A percentile compares a stretch with the other conserved stretches of the same genome.
These are phyloP conservation scores for Actinemys pallida DNA, from an alignment of 2,113 vertebrate genomes.

Conservation along the genomic window DNA sequence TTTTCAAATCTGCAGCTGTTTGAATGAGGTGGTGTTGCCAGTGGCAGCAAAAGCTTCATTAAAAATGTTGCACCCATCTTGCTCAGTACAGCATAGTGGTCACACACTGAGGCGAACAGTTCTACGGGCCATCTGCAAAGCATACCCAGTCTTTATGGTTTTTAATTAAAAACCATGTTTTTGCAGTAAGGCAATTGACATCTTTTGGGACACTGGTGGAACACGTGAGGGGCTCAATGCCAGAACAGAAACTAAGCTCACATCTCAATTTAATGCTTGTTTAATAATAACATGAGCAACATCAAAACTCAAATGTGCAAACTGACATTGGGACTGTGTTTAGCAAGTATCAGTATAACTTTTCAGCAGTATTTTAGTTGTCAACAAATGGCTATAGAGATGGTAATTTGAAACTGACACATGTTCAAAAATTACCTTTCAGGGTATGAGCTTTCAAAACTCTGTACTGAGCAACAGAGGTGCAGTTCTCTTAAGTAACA, in stretches of 20 bases:
- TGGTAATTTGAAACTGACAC: not conserved
- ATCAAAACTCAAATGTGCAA: constrained; percentile 38
- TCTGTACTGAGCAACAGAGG: not conserved
- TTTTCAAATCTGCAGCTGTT: constrained; percentile 65
- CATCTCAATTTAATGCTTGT: constrained; percentile 12
- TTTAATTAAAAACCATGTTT: not conserved
- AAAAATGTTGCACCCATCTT: constrained; percentile 43
- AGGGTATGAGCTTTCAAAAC: not conserved
- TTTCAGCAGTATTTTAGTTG: not conserved
- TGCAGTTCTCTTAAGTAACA: not conserved
- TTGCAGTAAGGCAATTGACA: not conserved
- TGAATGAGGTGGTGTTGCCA: constrained; percentile 21
- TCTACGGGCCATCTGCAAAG: constrained; percentile 34
- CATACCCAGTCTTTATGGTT: not conserved
- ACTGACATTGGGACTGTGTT: not conserved
- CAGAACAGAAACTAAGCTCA: constrained; percentile 25
- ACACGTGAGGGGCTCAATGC: not conserved
- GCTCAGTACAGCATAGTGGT: not conserved
- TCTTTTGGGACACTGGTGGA: not conserved
- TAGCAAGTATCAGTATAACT: not conserved
- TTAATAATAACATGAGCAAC: constrained; percentile 46
- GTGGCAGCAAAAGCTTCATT: constrained; percentile 53
- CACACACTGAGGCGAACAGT: not conserved
- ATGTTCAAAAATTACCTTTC: not conserved
- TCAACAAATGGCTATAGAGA: not conserved